phyloP scores from a whole-genome alignment of 2,797 vertebrate species.

The Acridotheres tristis region DNA sequence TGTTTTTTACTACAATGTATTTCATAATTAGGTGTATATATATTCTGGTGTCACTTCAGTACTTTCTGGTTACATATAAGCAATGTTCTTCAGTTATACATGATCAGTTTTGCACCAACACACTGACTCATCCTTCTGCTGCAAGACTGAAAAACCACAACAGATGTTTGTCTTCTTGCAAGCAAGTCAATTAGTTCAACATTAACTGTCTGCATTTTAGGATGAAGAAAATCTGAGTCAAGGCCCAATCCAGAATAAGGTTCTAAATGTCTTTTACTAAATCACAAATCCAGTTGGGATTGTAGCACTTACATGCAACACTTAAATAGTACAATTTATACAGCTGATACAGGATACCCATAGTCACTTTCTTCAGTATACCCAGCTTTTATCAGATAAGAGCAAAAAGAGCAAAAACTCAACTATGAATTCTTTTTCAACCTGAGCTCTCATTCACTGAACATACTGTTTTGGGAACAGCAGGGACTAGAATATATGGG shows the following conservation, averaged over 20 bases:
- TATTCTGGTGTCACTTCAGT: not conserved
- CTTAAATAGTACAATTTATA: not conserved
- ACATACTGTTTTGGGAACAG: not conserved
- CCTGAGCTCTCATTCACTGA: not conserved
- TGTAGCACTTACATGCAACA: not conserved
- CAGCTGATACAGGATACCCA: not conserved
- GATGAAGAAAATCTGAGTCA: slow-evolving; percentile 8
- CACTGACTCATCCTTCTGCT: not conserved
- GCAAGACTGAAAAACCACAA: not conserved
- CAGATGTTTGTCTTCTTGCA: not conserved
- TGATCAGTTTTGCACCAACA: not conserved
- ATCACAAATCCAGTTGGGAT: not conserved
- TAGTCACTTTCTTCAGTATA: not conserved
- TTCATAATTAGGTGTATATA: not conserved
- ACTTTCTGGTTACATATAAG: slow-evolving; percentile 14
- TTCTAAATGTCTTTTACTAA: not conserved
- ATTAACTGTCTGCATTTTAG: not conserved
- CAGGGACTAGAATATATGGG: not conserved
- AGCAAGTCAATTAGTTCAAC: not conserved
- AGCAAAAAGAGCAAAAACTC: not conserved
- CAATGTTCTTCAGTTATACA: not conserved
- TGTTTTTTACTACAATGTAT: slow-evolving; percentile 12
- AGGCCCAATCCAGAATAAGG: not conserved
- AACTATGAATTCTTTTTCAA: not conserved
- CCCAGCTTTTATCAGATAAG: not conserved